Conservation (phyloP, 1,140 invertebrate species). For the Megalonaias nervosa region DNA sequence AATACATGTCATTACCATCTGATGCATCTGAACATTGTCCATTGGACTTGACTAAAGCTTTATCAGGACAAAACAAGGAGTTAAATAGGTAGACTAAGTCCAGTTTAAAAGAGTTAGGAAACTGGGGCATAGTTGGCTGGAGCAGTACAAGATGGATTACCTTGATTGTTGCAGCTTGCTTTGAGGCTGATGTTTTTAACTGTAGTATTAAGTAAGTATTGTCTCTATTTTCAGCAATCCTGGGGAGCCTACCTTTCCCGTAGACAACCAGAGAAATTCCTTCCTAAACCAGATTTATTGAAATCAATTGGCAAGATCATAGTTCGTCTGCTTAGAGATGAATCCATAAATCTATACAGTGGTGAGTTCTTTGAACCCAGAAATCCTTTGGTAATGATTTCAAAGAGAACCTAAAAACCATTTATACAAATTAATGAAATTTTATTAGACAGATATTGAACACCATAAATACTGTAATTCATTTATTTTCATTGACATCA, state of each 20-base stretch:
- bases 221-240: conserved; percentile 51
- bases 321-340: conserved; percentile 57
- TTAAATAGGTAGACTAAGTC: background rate
- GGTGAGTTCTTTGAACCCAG: conserved; percentile 23
- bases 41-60: background rate
- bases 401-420: no score
- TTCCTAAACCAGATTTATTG: conserved; percentile 52
- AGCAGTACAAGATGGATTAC: background rate
- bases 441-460: no score
- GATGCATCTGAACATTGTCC: no score
- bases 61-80: background rate
- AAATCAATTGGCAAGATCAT: conserved; percentile 53
- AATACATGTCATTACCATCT: no score
- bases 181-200: no score
- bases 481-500: no score
- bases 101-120: background rate
- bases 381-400: no score
- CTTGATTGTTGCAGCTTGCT: background rate
- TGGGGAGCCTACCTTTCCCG: conserved; percentile 61
- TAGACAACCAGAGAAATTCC: conserved; percentile 23
- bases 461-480: no score
- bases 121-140: background rate
- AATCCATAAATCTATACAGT: conserved; percentile 50
- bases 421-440: no score
- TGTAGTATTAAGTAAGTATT: no score